Percentiles rank a stretch among this genome's conserved stretches.
Evolutionary conservation across 2,113 vertebrate species (phyloP).

Genomic region (Clarias gariepinus): DNA sequence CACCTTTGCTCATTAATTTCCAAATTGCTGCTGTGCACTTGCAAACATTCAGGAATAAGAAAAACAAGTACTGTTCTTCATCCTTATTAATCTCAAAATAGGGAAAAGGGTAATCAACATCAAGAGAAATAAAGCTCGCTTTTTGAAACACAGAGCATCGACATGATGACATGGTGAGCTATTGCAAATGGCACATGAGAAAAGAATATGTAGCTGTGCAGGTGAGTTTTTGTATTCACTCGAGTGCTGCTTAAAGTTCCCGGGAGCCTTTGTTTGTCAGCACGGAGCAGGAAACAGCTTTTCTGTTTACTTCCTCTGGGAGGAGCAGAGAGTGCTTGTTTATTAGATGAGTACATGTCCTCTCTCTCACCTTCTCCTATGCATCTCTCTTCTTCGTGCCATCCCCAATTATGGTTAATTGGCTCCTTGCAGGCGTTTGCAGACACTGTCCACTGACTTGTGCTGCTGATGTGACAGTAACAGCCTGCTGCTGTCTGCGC

Average conservation of each 20-base stretch:
- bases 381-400: slow-evolving; percentile 28
- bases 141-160: slow-evolving; percentile 26
- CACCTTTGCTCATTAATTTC: slow-evolving; percentile 52
- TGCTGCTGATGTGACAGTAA: slow-evolving; percentile 41
- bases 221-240: not conserved
- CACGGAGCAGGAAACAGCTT: slow-evolving; percentile 16
- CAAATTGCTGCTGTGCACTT: slow-evolving; percentile 39
- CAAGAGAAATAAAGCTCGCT: slow-evolving; percentile 15
- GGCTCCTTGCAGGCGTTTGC: slow-evolving; percentile 38
- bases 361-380: slow-evolving; percentile 46
- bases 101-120: slow-evolving; percentile 36
- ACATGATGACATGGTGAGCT: not conserved
- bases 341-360: slow-evolving; percentile 47
- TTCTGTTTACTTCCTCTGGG: slow-evolving; percentile 28
- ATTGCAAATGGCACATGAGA: not conserved
- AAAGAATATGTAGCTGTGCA: not conserved
- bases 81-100: slow-evolving; percentile 28
- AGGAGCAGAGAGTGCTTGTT: slow-evolving; percentile 43
- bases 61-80: slow-evolving; percentile 1
- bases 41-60: slow-evolving; percentile 37
- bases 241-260: slow-evolving; percentile 5
- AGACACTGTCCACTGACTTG: slow-evolving; percentile 46
- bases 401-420: slow-evolving; percentile 50
- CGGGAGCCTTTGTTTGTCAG: not conserved
- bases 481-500: slow-evolving; percentile 37